Evolutionary conservation across 1,140 invertebrate genomes (phyloP).

Genomic region (Diuraphis noxia): DNA sequence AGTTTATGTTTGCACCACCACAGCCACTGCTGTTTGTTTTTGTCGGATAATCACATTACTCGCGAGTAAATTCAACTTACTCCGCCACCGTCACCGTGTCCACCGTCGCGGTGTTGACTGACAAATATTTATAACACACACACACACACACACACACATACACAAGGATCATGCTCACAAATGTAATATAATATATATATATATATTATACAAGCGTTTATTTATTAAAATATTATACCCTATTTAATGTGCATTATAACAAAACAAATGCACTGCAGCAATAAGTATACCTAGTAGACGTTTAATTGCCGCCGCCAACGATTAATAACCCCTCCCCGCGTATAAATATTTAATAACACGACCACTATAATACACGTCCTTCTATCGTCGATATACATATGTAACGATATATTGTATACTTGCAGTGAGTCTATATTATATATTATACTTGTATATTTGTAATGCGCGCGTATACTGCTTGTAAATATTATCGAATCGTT

Average conservation of each 20-base stretch:
- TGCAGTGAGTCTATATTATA: background rate
- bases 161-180: background rate
- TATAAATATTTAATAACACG: constrained; percentile 27
- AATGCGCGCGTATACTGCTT: background rate
- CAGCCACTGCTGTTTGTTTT: constrained; percentile 40
- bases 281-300: background rate
- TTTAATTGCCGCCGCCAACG: constrained; percentile 16
- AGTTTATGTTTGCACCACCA: constrained; percentile 42
- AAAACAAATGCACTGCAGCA: background rate
- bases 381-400: background rate
- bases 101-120: constrained; percentile 36
- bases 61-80: constrained; percentile 48
- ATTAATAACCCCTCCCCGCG: constrained; percentile 18
- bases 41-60: constrained; percentile 52
- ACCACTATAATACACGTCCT: background rate
- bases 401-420: background rate
- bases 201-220: background rate
- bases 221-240: constrained; percentile 43
- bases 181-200: constrained; percentile 7
- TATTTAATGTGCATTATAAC: constrained; percentile 20
- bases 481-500: constrained; percentile 52
- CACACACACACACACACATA: constrained; percentile 6
- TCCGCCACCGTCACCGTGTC: constrained; percentile 11
- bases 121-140: constrained; percentile 52
- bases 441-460: background rate